Percentiles rank a stretch among this genome's conserved stretches.
Evolutionary conservation across 2,888 invertebrate species (phyloP).

Genomic region (Xylocampa areola): DNA sequence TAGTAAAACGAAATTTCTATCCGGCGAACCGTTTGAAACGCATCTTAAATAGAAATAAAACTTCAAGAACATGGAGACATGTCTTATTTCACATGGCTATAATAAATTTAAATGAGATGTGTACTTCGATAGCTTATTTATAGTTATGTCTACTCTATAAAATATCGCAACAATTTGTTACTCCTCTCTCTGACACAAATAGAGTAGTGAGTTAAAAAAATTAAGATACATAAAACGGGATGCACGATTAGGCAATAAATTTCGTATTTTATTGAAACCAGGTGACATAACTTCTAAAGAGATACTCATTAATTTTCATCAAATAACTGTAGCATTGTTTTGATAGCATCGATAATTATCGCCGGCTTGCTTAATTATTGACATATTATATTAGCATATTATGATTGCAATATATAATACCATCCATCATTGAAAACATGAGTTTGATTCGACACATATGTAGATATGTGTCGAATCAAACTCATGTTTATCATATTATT

Average conservation of each 20-base stretch:
- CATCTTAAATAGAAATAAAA: slow-evolving; percentile 21
- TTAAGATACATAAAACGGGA: slow-evolving; percentile 24
- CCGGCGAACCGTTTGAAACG: slow-evolving; percentile 4
- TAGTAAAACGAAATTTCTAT: slow-evolving; percentile 40
- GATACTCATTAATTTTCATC: slow-evolving; percentile 60
- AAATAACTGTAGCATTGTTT: slow-evolving; percentile 60
- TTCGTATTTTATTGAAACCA: slow-evolving; percentile 59
- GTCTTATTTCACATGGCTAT: slow-evolving; percentile 11
- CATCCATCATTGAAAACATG: slow-evolving; percentile 24
- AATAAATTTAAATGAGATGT: slow-evolving; percentile 32
- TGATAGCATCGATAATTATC: slow-evolving; percentile 55
- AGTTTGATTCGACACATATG: slow-evolving; percentile 20
- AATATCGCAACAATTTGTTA: slow-evolving; percentile 42
- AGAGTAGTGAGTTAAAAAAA: slow-evolving; percentile 11
- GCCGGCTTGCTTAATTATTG: slow-evolving; percentile 42
- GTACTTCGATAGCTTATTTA: slow-evolving; percentile 18
- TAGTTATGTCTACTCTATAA: slow-evolving; percentile 30
- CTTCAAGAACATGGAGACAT: slow-evolving; percentile 4
- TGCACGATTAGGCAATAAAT: slow-evolving; percentile 55
- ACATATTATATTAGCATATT: slow-evolving; percentile 33
- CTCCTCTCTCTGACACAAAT: slow-evolving; percentile 18
- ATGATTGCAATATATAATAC: slow-evolving; percentile 23
- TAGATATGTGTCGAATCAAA: too few species aligned
- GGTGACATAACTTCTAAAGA: slow-evolving; percentile 57
- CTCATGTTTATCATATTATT: too few species aligned